These are phyloP conservation scores for Proterorhinus semilunaris DNA, from an alignment of 2,113 vertebrate species.

Conservation along the genomic window DNA sequence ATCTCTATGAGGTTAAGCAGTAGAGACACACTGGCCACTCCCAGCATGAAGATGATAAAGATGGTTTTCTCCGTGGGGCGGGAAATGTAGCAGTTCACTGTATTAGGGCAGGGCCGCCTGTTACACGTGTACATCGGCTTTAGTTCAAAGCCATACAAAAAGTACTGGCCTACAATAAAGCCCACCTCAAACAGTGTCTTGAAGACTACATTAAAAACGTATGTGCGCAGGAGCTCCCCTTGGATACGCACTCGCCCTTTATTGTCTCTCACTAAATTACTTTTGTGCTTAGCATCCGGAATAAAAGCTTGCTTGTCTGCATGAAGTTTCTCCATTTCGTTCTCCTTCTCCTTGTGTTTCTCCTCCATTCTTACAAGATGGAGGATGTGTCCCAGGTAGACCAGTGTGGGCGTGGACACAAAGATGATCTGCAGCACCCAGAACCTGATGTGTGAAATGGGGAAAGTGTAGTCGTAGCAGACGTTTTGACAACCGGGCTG, in stretches of 20 bases:
- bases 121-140: slow-evolving; percentile 84
- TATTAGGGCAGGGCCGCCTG: slow-evolving; percentile 81
- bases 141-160: slow-evolving; percentile 83
- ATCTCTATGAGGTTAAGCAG: slow-evolving; percentile 84
- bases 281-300: slow-evolving; percentile 44
- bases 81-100: slow-evolving; percentile 86
- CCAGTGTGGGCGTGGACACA: slow-evolving; percentile 83
- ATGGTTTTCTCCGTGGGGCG: slow-evolving; percentile 87
- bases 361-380: slow-evolving; percentile 83
- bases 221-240: slow-evolving; percentile 81
- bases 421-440: slow-evolving; percentile 93
- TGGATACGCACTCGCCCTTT: slow-evolving; percentile 74
- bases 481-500: slow-evolving; percentile 87
- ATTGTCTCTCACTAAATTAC: slow-evolving; percentile 42
- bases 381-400: slow-evolving; percentile 87
- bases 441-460: slow-evolving; percentile 87
- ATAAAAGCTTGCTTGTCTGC: slow-evolving; percentile 51
- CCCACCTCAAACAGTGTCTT: slow-evolving; percentile 86
- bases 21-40: slow-evolving; percentile 81
- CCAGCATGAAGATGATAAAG: slow-evolving; percentile 87
- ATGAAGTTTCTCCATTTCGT: slow-evolving; percentile 5
- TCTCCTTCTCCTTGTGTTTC: slow-evolving; percentile 69
- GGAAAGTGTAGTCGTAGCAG: slow-evolving; percentile 87
- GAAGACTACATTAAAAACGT: slow-evolving; percentile 82
- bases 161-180: slow-evolving; percentile 84